These are phyloP conservation scores for Andrena minutula DNA, from an alignment of 2,888 invertebrate genomes.

Conservation along the genomic window DNA sequence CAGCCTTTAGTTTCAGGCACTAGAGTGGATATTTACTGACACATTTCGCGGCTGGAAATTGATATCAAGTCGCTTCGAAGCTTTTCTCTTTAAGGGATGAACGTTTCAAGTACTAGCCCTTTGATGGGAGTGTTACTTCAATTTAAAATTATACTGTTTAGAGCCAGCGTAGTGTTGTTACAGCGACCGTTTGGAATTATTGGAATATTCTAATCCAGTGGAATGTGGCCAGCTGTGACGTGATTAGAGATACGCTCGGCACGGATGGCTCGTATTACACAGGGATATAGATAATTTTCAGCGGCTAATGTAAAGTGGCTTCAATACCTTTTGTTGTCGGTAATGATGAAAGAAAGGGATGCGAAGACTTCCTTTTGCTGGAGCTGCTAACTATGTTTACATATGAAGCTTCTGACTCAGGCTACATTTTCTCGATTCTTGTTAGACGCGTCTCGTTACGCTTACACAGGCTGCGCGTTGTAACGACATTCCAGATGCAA, in stretches of 20 bases:
- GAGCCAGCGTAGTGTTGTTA: background rate
- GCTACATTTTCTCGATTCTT: background rate
- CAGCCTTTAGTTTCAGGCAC: too few relatives aligned
- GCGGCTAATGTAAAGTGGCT: too few relatives aligned
- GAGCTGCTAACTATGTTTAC: too few relatives aligned
- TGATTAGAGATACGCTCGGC: conserved; percentile 13
- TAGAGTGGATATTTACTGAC: background rate
- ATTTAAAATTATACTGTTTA: background rate
- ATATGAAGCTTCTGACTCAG: too few relatives aligned
- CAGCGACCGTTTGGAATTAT: conserved; percentile 5
- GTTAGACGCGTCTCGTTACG: background rate
- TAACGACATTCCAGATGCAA: background rate
- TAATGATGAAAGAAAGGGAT: too few relatives aligned
- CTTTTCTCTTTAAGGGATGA: too few relatives aligned
- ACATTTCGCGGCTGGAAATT: background rate
- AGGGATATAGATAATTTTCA: background rate
- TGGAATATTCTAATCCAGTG: conserved; percentile 11
- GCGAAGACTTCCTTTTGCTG: too few relatives aligned
- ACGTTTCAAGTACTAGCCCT: too few relatives aligned
- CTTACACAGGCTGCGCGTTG: background rate
- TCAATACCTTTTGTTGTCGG: too few relatives aligned
- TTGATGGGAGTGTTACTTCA: too few relatives aligned
- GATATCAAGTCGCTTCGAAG: too few relatives aligned
- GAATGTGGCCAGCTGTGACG: background rate
- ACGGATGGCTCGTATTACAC: too few relatives aligned